phyloP scores from a whole-genome alignment of 2,113 vertebrate genomes.

The Ctenomys sociabilis region DNA sequence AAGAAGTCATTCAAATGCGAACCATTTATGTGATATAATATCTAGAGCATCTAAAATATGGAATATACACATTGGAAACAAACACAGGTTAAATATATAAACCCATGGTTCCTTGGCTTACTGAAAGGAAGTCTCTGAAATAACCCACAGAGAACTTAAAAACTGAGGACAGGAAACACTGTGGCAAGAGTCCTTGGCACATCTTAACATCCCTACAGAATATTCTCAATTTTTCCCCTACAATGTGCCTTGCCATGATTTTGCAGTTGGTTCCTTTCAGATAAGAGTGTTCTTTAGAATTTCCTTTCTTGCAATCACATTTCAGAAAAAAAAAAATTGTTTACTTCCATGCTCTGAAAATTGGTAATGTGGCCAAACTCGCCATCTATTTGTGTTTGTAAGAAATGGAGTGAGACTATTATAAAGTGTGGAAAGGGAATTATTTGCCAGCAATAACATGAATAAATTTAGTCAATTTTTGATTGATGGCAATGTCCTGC shows the following conservation, averaged over 20 bases:
- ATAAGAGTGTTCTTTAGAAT: constrained; percentile 59
- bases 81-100: neutral
- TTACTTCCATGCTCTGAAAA: constrained; percentile 65
- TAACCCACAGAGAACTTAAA: neutral
- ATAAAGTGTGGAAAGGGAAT: constrained; percentile 61
- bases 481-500: neutral
- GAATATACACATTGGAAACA: constrained; percentile 46
- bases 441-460: constrained; percentile 52
- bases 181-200: neutral
- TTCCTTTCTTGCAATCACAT: constrained; percentile 57
- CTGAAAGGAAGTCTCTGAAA: constrained; percentile 11
- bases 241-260: constrained; percentile 35
- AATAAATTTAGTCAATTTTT: constrained; percentile 41
- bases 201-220: neutral
- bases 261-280: constrained; percentile 75
- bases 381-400: constrained; percentile 48
- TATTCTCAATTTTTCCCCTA: neutral
- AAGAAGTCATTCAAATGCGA: neutral
- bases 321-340: constrained; percentile 50
- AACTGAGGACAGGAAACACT: neutral
- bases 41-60: neutral
- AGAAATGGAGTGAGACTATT: constrained; percentile 57
- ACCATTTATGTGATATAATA: neutral
- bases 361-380: constrained; percentile 53
- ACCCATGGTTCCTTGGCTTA: neutral